Percentiles rank a stretch among this genome's conserved stretches.
phyloP scores from a whole-genome alignment of 2,113 vertebrate species.

The Poicephalus gulielmi region DNA sequence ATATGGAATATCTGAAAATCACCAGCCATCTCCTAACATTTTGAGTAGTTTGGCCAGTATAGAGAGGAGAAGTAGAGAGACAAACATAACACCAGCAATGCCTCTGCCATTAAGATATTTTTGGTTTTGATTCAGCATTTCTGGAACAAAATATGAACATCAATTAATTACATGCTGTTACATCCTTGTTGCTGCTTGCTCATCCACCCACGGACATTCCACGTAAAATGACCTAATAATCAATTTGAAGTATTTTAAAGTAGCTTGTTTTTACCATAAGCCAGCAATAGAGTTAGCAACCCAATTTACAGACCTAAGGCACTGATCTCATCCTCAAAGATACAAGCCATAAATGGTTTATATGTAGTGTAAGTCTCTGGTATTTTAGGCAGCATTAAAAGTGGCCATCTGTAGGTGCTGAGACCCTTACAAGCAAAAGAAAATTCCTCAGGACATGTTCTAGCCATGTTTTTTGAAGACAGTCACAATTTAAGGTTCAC shows the following conservation, averaged over 20 bases:
- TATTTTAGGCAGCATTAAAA: not conserved
- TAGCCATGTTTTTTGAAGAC: not conserved
- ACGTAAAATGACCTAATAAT: slow-evolving; percentile 9
- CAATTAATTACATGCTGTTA: not conserved
- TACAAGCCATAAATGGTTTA: not conserved
- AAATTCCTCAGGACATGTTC: not conserved
- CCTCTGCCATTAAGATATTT: not conserved
- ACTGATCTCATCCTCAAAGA: not conserved
- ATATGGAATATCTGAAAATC: slow-evolving; percentile 15
- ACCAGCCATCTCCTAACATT: not conserved
- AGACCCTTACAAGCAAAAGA: not conserved
- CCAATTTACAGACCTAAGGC: not conserved
- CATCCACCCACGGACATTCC: not conserved
- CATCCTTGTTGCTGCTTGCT: not conserved
- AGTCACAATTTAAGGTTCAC: not conserved
- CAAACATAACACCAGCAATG: not conserved
- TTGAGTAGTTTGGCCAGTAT: not conserved
- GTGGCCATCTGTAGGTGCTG: not conserved
- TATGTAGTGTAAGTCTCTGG: not conserved
- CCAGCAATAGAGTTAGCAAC: not conserved
- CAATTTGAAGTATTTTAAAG: not conserved
- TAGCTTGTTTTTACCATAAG: not conserved
- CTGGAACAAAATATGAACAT: not conserved
- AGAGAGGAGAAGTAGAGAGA: not conserved
- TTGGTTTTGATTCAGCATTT: not conserved